Conservation (phyloP, 2,113 vertebrate species). For the Malurus melanocephalus region DNA sequence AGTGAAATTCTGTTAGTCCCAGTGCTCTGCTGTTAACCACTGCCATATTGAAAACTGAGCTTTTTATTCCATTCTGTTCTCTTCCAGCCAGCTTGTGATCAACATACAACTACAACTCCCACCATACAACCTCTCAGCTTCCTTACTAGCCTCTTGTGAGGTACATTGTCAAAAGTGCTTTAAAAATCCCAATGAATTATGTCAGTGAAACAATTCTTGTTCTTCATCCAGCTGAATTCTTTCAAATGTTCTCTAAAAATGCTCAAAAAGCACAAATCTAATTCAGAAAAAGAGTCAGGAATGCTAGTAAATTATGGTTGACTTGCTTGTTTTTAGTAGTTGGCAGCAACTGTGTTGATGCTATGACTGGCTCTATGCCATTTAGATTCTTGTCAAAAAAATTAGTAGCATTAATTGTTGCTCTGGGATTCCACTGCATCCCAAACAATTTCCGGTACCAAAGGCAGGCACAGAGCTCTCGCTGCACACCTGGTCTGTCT, state of each 20-base stretch:
- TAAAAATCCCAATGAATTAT: slow-evolving; percentile 35
- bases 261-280: background rate
- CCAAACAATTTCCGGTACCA: background rate
- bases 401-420: slow-evolving; percentile 18
- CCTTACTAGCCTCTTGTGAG: slow-evolving; percentile 21
- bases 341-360: slow-evolving; percentile 34
- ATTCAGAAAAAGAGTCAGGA: slow-evolving; percentile 24
- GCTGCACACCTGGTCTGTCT: slow-evolving; percentile 32
- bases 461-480: background rate
- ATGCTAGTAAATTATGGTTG: slow-evolving; percentile 12
- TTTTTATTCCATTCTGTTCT: background rate
- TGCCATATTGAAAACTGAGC: background rate
- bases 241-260: background rate
- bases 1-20: background rate
- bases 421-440: background rate
- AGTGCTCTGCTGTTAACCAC: background rate
- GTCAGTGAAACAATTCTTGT: background rate
- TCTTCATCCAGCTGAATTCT: background rate
- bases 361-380: slow-evolving; percentile 18
- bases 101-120: background rate
- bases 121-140: background rate
- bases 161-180: background rate
- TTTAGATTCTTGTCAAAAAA: slow-evolving; percentile 31
- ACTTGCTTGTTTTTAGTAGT: slow-evolving; percentile 25
- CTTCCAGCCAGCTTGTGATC: background rate